Evolutionary conservation across 2,113 vertebrate species (phyloP).

Genomic region (Enhydra lutris): DNA sequence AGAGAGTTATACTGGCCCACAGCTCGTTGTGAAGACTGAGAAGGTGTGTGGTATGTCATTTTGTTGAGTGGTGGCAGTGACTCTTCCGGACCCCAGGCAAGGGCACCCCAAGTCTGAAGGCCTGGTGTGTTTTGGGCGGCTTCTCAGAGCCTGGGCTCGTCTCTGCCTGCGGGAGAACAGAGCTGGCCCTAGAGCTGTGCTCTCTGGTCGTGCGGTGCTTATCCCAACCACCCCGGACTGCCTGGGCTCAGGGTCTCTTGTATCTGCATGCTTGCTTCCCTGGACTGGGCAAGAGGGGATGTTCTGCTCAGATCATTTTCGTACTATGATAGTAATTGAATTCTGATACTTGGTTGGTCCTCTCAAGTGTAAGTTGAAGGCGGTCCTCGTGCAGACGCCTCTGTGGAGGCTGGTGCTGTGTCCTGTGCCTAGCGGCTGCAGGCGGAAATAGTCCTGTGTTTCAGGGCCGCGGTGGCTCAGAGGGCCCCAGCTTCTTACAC

Average conservation of each 20-base stretch:
- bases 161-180: background rate
- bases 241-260: constrained; percentile 58
- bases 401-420: background rate
- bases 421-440: background rate
- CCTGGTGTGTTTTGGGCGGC: background rate
- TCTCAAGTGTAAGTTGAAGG: background rate
- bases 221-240: background rate
- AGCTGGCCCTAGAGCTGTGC: background rate
- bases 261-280: constrained; percentile 83
- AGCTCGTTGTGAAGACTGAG: no score
- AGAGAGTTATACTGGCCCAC: background rate
- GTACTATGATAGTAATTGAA: background rate
- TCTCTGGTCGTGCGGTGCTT: background rate
- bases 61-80: background rate
- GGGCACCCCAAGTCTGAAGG: background rate
- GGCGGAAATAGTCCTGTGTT: fast-evolving
- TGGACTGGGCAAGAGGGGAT: constrained; percentile 38
- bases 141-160: background rate
- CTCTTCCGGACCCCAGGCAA: background rate
- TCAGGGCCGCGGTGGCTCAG: background rate
- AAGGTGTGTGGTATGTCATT: background rate
- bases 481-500: background rate
- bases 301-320: constrained; percentile 23
- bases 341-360: background rate
- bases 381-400: no score